Percentiles rank a stretch among this genome's conserved stretches.
Evolutionary conservation across 1,140 invertebrate species (phyloP).

Genomic region (Hyposmocoma kahamanoa): DNA sequence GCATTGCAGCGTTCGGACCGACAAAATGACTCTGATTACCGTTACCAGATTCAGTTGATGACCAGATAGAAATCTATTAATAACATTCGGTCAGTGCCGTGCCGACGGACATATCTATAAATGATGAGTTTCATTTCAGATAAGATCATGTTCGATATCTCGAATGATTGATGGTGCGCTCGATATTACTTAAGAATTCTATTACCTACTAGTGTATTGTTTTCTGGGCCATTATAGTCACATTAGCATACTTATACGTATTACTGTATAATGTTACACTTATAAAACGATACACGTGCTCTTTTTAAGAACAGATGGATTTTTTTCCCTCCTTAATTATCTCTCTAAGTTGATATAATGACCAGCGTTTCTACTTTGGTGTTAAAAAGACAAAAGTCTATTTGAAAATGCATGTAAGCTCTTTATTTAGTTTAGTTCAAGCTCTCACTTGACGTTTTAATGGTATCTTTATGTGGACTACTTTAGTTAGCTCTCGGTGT

Average conservation of each 20-base stretch:
- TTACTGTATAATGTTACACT: too few relatives aligned
- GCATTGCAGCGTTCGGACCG: conserved; percentile 20
- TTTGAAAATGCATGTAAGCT: too few relatives aligned
- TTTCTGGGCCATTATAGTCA: conserved; percentile 53
- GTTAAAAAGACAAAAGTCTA: too few relatives aligned
- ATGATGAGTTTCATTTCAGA: conserved; percentile 71
- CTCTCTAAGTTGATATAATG: too few relatives aligned
- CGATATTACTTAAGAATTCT: conserved; percentile 64
- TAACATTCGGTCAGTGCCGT: conserved; percentile 60
- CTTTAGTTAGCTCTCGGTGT: too few relatives aligned
- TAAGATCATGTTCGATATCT: conserved; percentile 62
- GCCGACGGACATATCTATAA: conserved; percentile 65
- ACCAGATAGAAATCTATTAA: conserved; percentile 70
- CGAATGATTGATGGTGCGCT: conserved; percentile 59
- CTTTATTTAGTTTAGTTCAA: too few relatives aligned
- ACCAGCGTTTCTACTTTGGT: too few relatives aligned
- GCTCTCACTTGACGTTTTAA: too few relatives aligned
- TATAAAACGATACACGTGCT: too few relatives aligned
- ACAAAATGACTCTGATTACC: conserved; percentile 57
- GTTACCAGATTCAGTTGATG: conserved; percentile 60
- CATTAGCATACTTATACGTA: conserved; percentile 59
- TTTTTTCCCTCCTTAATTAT: too few relatives aligned
- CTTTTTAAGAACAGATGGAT: too few relatives aligned
- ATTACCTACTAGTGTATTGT: conserved; percentile 54
- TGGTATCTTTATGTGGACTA: too few relatives aligned